Conservation (phyloP, 2,888 invertebrate genomes). For the Epinotia ramella region DNA sequence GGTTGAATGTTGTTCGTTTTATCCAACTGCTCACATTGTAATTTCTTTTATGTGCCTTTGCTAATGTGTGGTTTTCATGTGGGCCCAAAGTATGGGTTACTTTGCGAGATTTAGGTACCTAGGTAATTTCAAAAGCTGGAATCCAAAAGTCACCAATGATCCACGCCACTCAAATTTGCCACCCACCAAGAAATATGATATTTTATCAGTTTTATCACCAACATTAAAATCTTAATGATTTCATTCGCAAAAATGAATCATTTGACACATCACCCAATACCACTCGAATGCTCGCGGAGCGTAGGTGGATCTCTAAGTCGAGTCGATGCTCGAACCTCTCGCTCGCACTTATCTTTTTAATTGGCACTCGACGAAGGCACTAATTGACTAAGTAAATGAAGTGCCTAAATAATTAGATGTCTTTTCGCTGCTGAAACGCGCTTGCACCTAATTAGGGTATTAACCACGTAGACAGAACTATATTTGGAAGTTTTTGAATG, state of each 20-base stretch:
- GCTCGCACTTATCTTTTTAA: slow-evolving; percentile 81
- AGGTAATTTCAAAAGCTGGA: too few relatives aligned
- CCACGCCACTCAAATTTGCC: not conserved
- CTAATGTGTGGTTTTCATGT: too few relatives aligned
- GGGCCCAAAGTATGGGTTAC: too few relatives aligned
- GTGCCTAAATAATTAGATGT: slow-evolving; percentile 81
- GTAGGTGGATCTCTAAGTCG: slow-evolving; percentile 67
- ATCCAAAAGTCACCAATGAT: not conserved
- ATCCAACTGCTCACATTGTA: too few relatives aligned
- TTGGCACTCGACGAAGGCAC: slow-evolving; percentile 79
- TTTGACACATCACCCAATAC: slow-evolving; percentile 31
- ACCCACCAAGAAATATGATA: slow-evolving; percentile 1
- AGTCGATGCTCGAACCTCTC: slow-evolving; percentile 64
- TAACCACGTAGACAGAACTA: slow-evolving; percentile 25
- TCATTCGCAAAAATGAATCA: slow-evolving; percentile 28
- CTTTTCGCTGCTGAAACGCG: slow-evolving; percentile 66
- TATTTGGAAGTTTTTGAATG: slow-evolving; percentile 24
- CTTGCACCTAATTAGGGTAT: slow-evolving; percentile 49
- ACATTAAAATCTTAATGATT: not conserved
- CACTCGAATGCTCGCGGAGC: slow-evolving; percentile 16
- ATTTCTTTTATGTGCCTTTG: too few relatives aligned
- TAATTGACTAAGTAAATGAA: slow-evolving; percentile 81
- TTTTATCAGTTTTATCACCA: not conserved
- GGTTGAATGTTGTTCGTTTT: too few relatives aligned
- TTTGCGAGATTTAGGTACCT: too few relatives aligned